Conservation (phyloP, 2,888 invertebrate genomes). For the Cephus nigrinus region DNA sequence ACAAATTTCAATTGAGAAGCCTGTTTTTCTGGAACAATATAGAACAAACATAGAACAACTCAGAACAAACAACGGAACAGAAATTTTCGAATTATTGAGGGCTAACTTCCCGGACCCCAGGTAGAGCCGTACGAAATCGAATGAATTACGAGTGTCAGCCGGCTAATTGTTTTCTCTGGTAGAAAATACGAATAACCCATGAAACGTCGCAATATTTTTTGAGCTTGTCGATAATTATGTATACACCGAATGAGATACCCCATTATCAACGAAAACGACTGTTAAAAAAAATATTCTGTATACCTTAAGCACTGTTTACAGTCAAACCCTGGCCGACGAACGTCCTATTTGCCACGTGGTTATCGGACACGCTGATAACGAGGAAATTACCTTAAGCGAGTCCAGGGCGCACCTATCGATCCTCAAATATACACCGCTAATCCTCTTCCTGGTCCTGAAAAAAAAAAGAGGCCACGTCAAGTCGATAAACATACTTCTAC, state of each 20-base stretch:
- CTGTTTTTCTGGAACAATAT: too few species aligned
- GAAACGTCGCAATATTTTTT: neutral
- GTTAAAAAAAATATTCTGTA: neutral
- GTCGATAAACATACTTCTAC: neutral
- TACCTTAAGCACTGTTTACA: neutral
- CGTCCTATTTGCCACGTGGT: neutral
- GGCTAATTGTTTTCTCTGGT: neutral
- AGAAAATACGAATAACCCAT: neutral
- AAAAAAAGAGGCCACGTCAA: neutral
- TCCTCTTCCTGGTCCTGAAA: neutral
- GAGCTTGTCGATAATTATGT: neutral
- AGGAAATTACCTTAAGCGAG: neutral
- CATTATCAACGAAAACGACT: neutral
- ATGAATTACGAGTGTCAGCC: neutral
- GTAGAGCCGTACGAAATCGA: neutral
- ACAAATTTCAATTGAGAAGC: too few species aligned
- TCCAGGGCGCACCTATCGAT: neutral
- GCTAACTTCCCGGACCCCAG: neutral
- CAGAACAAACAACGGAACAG: too few species aligned
- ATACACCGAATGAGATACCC: neutral
- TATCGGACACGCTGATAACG: neutral
- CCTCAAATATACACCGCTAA: neutral
- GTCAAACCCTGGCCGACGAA: neutral
- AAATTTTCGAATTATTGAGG: too few species aligned
- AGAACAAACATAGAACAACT: too few species aligned